These are phyloP conservation scores for Amphipoea oculea DNA, from an alignment of 2,888 invertebrate species.

Conservation along the genomic window DNA sequence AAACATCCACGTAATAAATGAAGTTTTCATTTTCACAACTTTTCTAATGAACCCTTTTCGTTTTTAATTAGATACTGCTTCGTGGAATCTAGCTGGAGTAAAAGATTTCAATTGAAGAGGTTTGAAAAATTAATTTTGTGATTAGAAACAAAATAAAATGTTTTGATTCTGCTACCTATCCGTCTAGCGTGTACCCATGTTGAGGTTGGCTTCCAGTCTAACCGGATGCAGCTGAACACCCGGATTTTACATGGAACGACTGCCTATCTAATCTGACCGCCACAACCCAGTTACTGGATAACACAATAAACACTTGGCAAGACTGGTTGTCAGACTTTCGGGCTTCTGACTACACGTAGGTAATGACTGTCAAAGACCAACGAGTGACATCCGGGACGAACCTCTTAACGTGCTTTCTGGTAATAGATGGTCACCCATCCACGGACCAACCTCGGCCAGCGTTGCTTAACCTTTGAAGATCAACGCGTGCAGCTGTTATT, in stretches of 20 bases:
- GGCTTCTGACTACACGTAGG: background rate
- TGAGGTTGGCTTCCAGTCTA: too few relatives aligned
- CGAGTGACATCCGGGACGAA: background rate
- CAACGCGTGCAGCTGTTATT: background rate
- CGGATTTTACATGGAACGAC: too few relatives aligned
- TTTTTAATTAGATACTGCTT: constrained; percentile 37
- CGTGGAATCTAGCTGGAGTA: background rate
- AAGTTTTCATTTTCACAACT: constrained; percentile 20
- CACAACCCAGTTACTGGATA: background rate
- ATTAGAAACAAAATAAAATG: background rate
- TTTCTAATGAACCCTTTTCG: constrained; percentile 11
- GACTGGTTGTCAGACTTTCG: background rate
- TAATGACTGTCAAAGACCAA: background rate
- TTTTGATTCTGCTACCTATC: too few relatives aligned
- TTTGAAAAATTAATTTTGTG: constrained; percentile 4
- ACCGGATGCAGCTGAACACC: too few relatives aligned
- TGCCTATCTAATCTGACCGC: too few relatives aligned
- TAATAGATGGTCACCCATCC: background rate
- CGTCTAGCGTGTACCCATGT: too few relatives aligned
- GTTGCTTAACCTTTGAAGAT: background rate
- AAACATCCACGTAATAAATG: background rate
- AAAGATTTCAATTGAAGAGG: constrained; percentile 9
- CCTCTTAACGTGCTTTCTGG: background rate
- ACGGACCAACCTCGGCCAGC: background rate
- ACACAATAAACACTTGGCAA: background rate